Evolutionary conservation across 2,797 vertebrate species (phyloP).

Genomic region (Mallotus villosus): DNA sequence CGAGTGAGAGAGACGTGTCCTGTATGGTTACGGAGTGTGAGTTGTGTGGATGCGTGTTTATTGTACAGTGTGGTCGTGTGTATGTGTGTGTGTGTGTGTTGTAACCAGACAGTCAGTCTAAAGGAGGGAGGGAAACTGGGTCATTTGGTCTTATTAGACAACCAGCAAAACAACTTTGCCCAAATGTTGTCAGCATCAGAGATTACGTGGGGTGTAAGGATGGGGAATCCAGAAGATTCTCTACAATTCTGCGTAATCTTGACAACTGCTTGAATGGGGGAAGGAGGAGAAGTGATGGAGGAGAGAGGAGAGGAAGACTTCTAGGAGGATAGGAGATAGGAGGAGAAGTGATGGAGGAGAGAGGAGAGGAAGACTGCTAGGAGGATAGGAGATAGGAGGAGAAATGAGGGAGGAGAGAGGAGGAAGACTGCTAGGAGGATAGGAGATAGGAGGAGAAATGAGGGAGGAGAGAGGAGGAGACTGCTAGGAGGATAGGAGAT

Average conservation of each 20-base stretch:
- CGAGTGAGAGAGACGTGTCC: no score
- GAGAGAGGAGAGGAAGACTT: not conserved
- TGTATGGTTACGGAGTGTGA: no score
- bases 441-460: not conserved
- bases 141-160: slow-evolving; percentile 22
- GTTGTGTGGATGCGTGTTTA: no score
- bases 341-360: not conserved
- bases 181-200: slow-evolving; percentile 18
- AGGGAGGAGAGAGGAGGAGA: not conserved
- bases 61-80: not conserved
- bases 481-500: not conserved
- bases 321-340: not conserved
- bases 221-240: slow-evolving; percentile 22
- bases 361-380: not conserved
- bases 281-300: not conserved
- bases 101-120: not conserved
- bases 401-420: not conserved
- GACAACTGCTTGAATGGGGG: not conserved
- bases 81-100: not conserved
- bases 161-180: slow-evolving; percentile 5
- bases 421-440: not conserved
- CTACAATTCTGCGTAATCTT: slow-evolving; percentile 10
- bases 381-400: not conserved
- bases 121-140: slow-evolving; percentile 13
- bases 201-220: slow-evolving; percentile 24